Evolutionary conservation across 2,888 invertebrate species (phyloP).

Genomic region (Eubasilissa splendida): DNA sequence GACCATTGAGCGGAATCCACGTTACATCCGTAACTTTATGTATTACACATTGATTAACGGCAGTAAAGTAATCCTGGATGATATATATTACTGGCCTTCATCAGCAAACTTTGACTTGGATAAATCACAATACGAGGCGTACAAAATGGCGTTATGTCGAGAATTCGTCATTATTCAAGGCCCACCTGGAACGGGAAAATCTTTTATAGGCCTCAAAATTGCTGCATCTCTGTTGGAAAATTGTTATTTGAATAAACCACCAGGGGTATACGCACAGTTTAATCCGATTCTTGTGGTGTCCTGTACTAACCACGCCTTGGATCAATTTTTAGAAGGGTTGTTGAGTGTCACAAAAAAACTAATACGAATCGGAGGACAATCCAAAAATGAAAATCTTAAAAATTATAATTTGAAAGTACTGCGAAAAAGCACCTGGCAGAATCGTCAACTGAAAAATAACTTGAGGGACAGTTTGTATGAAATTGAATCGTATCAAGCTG

Average conservation of each 20-base stretch:
- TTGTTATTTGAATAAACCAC: conserved; percentile 61
- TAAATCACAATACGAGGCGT: conserved; percentile 78
- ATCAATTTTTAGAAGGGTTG: conserved; percentile 86
- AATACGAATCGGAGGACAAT: conserved; percentile 80
- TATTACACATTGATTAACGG: not conserved
- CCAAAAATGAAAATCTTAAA: conserved; percentile 71
- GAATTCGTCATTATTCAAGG: conserved; percentile 88
- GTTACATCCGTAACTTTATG: not conserved
- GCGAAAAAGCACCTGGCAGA: not conserved
- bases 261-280: not conserved
- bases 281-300: conserved; percentile 81
- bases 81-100: conserved; percentile 68
- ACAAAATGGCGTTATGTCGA: conserved; percentile 77
- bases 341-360: conserved; percentile 73
- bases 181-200: conserved; percentile 92
- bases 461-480: not conserved
- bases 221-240: conserved; percentile 79
- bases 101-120: conserved; percentile 72
- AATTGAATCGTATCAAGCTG: conserved; percentile 61
- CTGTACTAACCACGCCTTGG: conserved; percentile 90
- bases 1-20: not conserved
- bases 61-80: not conserved
- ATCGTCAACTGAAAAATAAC: not conserved
- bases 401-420: conserved; percentile 70
- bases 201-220: conserved; percentile 84